Base-by-base conservation (phyloP, 2,113 vertebrate genomes). In the Passer domesticus region DNA sequence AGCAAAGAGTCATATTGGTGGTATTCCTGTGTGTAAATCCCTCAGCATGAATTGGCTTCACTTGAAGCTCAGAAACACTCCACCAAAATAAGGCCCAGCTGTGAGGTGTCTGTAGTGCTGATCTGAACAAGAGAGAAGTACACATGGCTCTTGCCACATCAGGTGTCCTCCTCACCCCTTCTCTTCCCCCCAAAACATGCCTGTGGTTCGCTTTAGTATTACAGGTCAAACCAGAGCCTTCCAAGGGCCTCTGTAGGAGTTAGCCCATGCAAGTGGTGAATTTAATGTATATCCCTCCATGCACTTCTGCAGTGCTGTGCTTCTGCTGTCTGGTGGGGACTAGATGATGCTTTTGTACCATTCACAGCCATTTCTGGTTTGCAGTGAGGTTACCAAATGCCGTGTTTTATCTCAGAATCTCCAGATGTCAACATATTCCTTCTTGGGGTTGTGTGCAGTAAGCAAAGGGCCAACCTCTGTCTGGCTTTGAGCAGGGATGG, bases 21-120 rank as follows among this genome's bases (percentile, higher is more conserved):
- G 70, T 76, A 66, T 84, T 85, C 53, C 94, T 79, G 58, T 56
- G 77, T 82, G 69, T 91, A 91, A 95, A 94, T 75, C 74, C n/a
- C 37, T 91, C 60, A 46, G 3, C 27, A 20, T 21, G 16, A 56
- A 67, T 27, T 78, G 87, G 86, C 90, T 76, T 66, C 46, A 4
- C 47, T 77, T 74, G 89, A 83, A 70, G 60, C 53, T 89, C 37
- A n/a, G 87, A 35, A 91, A n/a, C 12, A 15, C 41, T 60, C 30
- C 20, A 30, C 18, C 23, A 53, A 87, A 94, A 35, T 13, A 27
- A 82, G 62, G 74, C 24, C 75, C 90, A 86, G 75, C 28, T 72
- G n/a, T 56, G 59, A 73, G 37, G 28, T 2, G 0, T 37, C 28
- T 1, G 0, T n/a, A 15, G 24, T 8, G 11, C 62, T 7, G 53